Base-by-base conservation (phyloP, 2,113 vertebrate species). In the Cercocebus atys region DNA sequence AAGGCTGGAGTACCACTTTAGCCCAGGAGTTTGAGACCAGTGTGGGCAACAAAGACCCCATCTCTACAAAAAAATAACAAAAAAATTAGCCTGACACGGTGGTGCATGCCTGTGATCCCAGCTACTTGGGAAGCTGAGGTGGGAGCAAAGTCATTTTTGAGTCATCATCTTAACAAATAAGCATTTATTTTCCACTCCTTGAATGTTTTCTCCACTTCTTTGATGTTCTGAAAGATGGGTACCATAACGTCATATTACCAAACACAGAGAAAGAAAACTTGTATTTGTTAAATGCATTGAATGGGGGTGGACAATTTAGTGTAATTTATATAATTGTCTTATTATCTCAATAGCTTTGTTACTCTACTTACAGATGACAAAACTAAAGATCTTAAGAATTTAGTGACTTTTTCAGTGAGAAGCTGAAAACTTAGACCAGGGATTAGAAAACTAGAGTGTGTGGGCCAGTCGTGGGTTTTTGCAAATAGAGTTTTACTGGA, bases 341-440 rank as follows among this genome's bases (percentile, higher is more conserved):
- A 84, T 13, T 75, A 83, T 27, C 50, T 84, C 30, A 89, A 0
- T 76, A 90, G 38, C 7, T 86, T 83, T 92, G 38, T 87, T 88
- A 59, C 25, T 83, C 11, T 93, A 4, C n/a, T 75, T 92, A 45
- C 2, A 83, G 6, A 94, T 78, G 68, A 87, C 43, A 93, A 88
- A 96, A 68, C 27, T 90, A 85, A 85, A 88, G 85, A 68, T 22
- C 40, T 68, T 83, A 94, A 94, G 78, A 90, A 91, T 81, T 73
- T 55, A 50, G 73, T 10, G 38, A 2, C n/a, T 90, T 84, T 64
- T 75, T 85, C 4, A 92, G 13, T 70, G n/a, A 38, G 81, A 76
- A 80, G 38, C 27, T 83, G 13, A 75, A 61, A 87, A 40, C 32
- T 86, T 84, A 84, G 22, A 72, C 3, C 2, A 88, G 25, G 1